Evolutionary conservation across 2,888 invertebrate genomes (phyloP).

Genomic region (Agrenia bidenticulata): DNA sequence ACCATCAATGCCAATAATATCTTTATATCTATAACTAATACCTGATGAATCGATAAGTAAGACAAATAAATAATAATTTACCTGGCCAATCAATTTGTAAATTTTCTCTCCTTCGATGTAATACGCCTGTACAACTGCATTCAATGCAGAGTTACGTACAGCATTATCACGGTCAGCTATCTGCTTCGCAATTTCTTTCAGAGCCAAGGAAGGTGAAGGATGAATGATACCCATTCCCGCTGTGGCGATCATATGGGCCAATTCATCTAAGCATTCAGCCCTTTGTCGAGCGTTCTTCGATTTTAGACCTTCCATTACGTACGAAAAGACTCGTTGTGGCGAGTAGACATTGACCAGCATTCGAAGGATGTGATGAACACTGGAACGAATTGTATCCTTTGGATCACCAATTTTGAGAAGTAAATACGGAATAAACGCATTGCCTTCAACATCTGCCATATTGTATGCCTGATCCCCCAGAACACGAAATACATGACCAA

Average conservation of each 20-base stretch:
- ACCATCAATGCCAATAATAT: no score
- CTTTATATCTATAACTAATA: no score
- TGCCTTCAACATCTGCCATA: slow-evolving; percentile 86
- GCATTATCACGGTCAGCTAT: slow-evolving; percentile 95
- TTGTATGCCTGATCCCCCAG: slow-evolving; percentile 75
- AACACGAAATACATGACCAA: slow-evolving; percentile 77
- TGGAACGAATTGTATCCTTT: slow-evolving; percentile 89
- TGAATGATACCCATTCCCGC: slow-evolving; percentile 83
- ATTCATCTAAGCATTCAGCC: slow-evolving; percentile 91
- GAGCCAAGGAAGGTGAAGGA: slow-evolving; percentile 73
- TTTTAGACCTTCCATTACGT: slow-evolving; percentile 90
- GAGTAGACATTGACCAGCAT: slow-evolving; percentile 84
- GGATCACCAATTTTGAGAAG: slow-evolving; percentile 88
- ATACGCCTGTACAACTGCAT: slow-evolving; percentile 87
- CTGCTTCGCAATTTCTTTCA: slow-evolving; percentile 89
- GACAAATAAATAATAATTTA: slow-evolving; percentile 56
- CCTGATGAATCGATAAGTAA: no score
- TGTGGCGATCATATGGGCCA: slow-evolving; percentile 79
- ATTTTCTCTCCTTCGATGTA: slow-evolving; percentile 86
- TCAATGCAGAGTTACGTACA: slow-evolving; percentile 92
- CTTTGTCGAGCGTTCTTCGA: slow-evolving; percentile 96
- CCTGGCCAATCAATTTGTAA: slow-evolving; percentile 87
- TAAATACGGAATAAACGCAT: slow-evolving; percentile 91
- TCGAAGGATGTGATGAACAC: slow-evolving; percentile 80
- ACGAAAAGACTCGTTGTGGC: slow-evolving; percentile 82